A percentile compares a stretch with the other conserved stretches of the same genome.
Evolutionary conservation across 2,888 invertebrate species (phyloP).

Genomic region (Eustalomyia histrio): DNA sequence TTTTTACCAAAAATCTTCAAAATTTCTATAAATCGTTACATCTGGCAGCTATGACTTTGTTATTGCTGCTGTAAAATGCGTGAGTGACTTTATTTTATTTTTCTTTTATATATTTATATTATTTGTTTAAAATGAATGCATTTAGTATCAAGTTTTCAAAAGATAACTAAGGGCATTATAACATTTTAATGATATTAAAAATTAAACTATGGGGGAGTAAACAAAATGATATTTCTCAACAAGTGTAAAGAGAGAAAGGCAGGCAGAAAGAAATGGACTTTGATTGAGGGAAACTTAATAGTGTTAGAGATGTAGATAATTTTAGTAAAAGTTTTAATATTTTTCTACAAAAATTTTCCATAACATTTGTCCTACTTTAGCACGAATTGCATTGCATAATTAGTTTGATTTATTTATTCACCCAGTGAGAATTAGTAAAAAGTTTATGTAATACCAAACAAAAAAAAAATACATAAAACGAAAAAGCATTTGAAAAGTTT

Average conservation of each 20-base stretch:
- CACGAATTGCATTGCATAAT: background rate
- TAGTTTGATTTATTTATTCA: background rate
- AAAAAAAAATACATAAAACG: background rate
- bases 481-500: background rate
- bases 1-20: no score
- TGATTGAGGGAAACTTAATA: background rate
- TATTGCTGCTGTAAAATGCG: slow-evolving; percentile 38
- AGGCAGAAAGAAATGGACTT: background rate
- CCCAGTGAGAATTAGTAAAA: background rate
- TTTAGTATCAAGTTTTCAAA: background rate
- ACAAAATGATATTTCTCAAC: background rate
- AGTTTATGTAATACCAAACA: background rate
- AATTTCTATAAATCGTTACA: no score
- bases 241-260: slow-evolving; percentile 25
- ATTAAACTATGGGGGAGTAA: background rate
- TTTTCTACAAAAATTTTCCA: background rate
- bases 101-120: background rate
- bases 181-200: background rate
- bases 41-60: no score
- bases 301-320: background rate
- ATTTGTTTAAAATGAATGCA: background rate
- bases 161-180: background rate
- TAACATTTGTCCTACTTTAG: background rate
- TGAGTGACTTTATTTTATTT: slow-evolving; percentile 27
- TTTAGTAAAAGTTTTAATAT: background rate